phyloP scores from a whole-genome alignment of 2,797 vertebrate species.

The Scolopax bukidnonensis region DNA sequence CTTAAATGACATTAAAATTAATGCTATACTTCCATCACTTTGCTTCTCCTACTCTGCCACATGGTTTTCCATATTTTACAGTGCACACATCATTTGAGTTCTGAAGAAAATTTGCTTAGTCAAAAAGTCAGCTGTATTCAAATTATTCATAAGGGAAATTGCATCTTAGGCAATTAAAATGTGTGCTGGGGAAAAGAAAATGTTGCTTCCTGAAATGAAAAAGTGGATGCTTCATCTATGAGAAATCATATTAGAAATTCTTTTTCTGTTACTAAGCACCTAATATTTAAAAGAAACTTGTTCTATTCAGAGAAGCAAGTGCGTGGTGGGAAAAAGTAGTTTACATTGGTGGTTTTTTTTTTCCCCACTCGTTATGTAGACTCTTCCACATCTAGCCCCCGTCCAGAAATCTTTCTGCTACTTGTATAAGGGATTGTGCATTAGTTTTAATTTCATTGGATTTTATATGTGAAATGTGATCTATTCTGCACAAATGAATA shows the following conservation, averaged over 20 bases:
- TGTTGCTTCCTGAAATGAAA: constrained; percentile 44
- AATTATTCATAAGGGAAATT: constrained; percentile 76
- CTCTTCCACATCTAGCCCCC: accelerated
- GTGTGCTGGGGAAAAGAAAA: constrained; percentile 52
- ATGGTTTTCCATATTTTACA: constrained; percentile 67
- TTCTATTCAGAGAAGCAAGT: not conserved
- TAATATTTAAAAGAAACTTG: constrained; percentile 1
- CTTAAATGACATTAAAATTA: constrained; percentile 63
- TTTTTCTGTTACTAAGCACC: constrained; percentile 9
- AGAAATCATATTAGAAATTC: constrained; percentile 5
- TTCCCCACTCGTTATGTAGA: accelerated
- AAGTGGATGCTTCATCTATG: not conserved
- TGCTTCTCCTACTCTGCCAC: constrained; percentile 50
- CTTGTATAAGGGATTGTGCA: not conserved
- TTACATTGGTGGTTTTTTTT: not conserved
- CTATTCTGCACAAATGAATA: not conserved
- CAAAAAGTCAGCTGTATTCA: constrained; percentile 66
- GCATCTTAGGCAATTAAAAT: constrained; percentile 65
- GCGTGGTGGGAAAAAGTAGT: not conserved
- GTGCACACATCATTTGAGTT: constrained; percentile 67
- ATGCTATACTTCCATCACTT: constrained; percentile 53
- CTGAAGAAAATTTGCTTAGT: constrained; percentile 68
- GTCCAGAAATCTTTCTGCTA: not conserved
- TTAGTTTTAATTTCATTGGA: not conserved
- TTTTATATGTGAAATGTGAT: not conserved